Conservation (phyloP, 2,888 invertebrate species). For the Netelia fuscicornis region DNA sequence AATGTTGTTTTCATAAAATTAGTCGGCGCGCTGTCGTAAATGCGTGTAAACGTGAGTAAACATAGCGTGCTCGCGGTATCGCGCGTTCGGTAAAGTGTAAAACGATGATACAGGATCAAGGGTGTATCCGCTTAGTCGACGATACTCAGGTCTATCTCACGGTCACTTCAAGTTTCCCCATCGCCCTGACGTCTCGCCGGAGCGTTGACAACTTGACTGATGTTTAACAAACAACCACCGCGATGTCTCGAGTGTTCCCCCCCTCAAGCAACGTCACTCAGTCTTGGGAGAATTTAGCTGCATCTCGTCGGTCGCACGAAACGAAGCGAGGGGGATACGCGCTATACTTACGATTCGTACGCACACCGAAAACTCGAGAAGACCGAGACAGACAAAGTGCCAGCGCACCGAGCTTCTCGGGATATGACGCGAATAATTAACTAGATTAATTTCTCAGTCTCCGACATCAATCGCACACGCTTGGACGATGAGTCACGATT, state of each 20-base stretch:
- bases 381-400: slow-evolving; percentile 43
- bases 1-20: not conserved
- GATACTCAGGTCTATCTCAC: slow-evolving; percentile 30
- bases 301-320: slow-evolving; percentile 64
- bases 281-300: slow-evolving; percentile 74
- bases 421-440: slow-evolving; percentile 69
- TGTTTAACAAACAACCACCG: slow-evolving; percentile 80
- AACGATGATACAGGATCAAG: slow-evolving; percentile 30
- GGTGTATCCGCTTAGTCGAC: slow-evolving; percentile 23
- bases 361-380: slow-evolving; percentile 28
- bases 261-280: slow-evolving; percentile 70
- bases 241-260: slow-evolving; percentile 73
- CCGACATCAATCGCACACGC: slow-evolving; percentile 44
- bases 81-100: not conserved
- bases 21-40: not conserved
- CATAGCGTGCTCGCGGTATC: slow-evolving; percentile 3
- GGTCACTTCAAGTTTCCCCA: slow-evolving; percentile 31
- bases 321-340: slow-evolving; percentile 28
- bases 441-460: slow-evolving; percentile 78
- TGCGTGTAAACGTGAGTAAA: not conserved
- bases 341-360: slow-evolving; percentile 32
- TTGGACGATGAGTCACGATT: slow-evolving; percentile 74
- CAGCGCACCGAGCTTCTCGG: slow-evolving; percentile 38
- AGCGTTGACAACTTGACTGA: slow-evolving; percentile 78
- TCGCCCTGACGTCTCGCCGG: slow-evolving; percentile 25